Evolutionary conservation across 1,140 invertebrate genomes (phyloP).

Genomic region (Eupeodes corollae): DNA sequence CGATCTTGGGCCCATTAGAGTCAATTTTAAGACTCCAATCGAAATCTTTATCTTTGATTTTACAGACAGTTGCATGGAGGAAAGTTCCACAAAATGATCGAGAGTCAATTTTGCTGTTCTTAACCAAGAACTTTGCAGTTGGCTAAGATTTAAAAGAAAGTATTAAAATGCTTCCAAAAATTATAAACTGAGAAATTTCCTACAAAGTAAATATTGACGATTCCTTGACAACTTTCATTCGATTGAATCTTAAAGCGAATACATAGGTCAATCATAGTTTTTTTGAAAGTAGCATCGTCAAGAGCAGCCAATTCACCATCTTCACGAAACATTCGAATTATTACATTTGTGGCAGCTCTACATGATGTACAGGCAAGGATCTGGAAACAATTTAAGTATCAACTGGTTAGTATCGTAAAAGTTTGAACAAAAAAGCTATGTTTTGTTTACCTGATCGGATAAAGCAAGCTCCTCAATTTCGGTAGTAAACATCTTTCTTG

Average conservation of each 20-base stretch:
- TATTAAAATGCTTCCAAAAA: too few species aligned
- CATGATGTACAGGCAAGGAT: conserved; percentile 44
- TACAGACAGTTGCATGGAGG: conserved; percentile 17
- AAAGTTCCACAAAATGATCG: conserved; percentile 24
- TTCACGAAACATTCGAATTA: conserved; percentile 34
- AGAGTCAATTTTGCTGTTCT: conserved; percentile 20
- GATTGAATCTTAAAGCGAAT: conserved; percentile 42
- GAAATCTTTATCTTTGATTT: conserved; percentile 12
- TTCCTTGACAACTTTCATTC: conserved; percentile 44
- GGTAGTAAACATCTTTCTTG: conserved; percentile 23
- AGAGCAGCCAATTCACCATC: conserved; percentile 21
- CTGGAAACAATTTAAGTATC: too few species aligned
- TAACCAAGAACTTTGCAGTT: conserved; percentile 12
- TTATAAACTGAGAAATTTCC: too few species aligned
- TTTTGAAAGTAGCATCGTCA: conserved; percentile 10
- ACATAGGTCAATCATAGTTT: conserved; percentile 40
- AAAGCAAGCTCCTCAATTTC: conserved; percentile 18
- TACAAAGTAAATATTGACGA: conserved; percentile 42
- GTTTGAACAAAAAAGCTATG: too few species aligned
- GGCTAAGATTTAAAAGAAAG: too few species aligned
- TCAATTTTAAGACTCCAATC: conserved; percentile 18
- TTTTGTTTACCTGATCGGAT: conserved; percentile 8
- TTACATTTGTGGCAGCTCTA: conserved; percentile 35
- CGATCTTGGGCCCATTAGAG: conserved; percentile 1
- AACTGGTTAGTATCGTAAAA: too few species aligned